These are phyloP conservation scores for Rutpela maculata DNA, from an alignment of 2,888 invertebrate species.

Conservation along the genomic window DNA sequence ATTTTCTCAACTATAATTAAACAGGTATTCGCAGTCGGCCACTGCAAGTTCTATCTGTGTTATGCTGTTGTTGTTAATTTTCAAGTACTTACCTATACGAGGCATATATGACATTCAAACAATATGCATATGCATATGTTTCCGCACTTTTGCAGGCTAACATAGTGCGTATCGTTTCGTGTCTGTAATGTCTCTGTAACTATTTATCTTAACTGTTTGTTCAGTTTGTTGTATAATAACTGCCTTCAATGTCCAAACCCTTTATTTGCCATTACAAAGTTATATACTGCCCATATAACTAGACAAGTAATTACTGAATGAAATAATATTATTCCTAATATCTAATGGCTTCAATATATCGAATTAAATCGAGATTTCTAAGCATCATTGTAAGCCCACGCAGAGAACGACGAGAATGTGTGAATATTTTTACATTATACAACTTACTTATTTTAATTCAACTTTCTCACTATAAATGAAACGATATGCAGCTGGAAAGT, in stretches of 20 bases:
- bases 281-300: constrained; percentile 14
- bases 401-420: background rate
- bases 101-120: too few species aligned
- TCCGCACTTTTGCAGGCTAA: background rate
- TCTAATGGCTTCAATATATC: background rate
- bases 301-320: constrained; percentile 24
- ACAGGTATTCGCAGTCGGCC: too few species aligned
- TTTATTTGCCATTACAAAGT: constrained; percentile 22
- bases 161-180: background rate
- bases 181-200: constrained; percentile 27
- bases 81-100: too few species aligned
- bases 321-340: constrained; percentile 15
- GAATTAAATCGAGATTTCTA: background rate
- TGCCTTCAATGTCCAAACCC: constrained; percentile 1
- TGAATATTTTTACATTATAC: background rate
- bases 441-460: background rate
- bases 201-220: constrained; percentile 24
- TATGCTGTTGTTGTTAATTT: too few species aligned
- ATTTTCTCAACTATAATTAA: too few species aligned
- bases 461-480: too few species aligned
- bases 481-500: too few species aligned
- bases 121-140: background rate
- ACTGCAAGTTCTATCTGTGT: too few species aligned
- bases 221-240: constrained; percentile 5
- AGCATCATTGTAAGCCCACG: background rate